Evolutionary conservation across 2,113 vertebrate species (phyloP), one percentile per base, ranked within the genome.

Genomic region (Prionailurus viverrinus): DNA sequence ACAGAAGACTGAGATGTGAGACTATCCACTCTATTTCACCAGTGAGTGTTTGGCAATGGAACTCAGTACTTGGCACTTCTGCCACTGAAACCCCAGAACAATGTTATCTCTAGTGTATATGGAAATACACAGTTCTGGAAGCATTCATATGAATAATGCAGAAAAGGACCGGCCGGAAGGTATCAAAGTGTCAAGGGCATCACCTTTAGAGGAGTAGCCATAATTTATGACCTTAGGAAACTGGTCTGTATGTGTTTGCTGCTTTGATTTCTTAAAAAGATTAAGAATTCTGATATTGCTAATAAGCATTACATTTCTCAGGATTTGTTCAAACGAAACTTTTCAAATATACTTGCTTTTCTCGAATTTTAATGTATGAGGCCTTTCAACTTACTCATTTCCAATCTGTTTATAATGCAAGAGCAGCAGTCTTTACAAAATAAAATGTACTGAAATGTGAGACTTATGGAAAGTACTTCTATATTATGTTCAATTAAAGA

Each of bases 401-500:
- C 73, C 6, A 71, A 14, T 76, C 4, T 23, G 31, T 78, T 58
- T 76, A 53, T 78, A 71, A 2, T 8, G 15, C 41, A 84, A n/a
- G 0, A 87, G 61, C 2, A 80, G n/a, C 1, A 82, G 53, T 55
- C 4, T 89, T 87, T 82, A 68, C 12, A 95, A 91, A 89, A 85
- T 73, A 68, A 78, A 19, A 0, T 61, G 18, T 53, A 63, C 18
- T 78, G 53, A 68, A 95, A 71, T 55, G 14, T n/a, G 51, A 82
- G 21, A 82, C 14, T 61, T 90, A 48, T 29, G 10, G 45, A 61
- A 91, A 73, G 13, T 66, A 21, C 53, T 79, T 87, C 5, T n/a
- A 5, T 73, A 51, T 31, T 89, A 83, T 71, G 90, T 94, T 76
- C 55, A 91, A 45, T 92, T 83, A 76, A 93, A 80, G 45, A 19